Base-by-base conservation (phyloP, 2,113 vertebrate genomes). In the Alectura lathami region DNA sequence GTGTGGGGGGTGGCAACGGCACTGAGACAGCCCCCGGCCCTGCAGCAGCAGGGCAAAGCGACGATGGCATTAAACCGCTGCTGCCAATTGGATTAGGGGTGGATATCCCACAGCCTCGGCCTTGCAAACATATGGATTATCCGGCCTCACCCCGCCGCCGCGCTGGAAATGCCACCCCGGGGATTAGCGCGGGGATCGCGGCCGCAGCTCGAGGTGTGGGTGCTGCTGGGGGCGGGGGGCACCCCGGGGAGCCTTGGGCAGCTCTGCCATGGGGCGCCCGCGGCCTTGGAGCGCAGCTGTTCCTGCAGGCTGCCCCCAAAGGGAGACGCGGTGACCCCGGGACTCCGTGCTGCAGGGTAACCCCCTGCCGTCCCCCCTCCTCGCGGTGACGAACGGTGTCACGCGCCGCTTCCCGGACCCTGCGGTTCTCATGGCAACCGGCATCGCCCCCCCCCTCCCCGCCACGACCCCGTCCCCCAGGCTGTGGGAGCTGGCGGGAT, bases 91-190 rank as follows among this genome's bases (percentile, higher is more conserved):
- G 93, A 91, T 94, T 91, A 96, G 15, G n/a, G 2, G 80, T 5
- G 76, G 68, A 48, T 70, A 86, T 53, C 77, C 80, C 72, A 5
- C n/a, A 91, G 93, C 93, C 45, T 83, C 23, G 2, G 67, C 88
- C 92, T 86, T 68, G 96, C 94, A 93, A 96, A 95, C 93, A 88
- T 66, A 74, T 14, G 89, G 94, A 93, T 96, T 90, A 96, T 92
- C 91, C 86, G 13, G 38, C 76, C 38, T 59, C 70, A 75, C 92
- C 92, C 79, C 1, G 53, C 12, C 29, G 68, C 22, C 9, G 45
- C 2, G 80, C 88, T 83, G 86, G 63, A 93, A 91, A 91, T 86
- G 77, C 76, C 90, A 15, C 63, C 63, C 18, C 9, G 5, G 57
- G 79, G 93, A 94, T 95, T 94, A 96, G 64, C 15, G 2, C 34